phyloP scores from a whole-genome alignment of 1,140 invertebrate species.

The Coenobita brevimanus region DNA sequence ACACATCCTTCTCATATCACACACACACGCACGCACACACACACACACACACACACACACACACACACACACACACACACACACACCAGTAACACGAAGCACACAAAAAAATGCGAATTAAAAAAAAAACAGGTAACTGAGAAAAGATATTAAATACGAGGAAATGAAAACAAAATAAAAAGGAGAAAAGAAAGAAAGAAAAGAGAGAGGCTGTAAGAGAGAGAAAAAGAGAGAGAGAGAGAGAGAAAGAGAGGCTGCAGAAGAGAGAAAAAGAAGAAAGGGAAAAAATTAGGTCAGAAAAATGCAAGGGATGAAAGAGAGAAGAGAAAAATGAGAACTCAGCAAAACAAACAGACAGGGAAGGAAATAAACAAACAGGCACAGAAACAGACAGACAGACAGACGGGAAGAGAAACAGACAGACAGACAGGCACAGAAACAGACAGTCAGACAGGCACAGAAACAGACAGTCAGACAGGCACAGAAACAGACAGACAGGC shows the following conservation, averaged over 20 bases:
- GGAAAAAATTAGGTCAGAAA: background rate
- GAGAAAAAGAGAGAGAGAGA: too few species aligned
- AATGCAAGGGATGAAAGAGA: background rate
- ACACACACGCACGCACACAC: background rate
- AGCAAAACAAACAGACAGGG: background rate
- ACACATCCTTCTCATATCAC: constrained; percentile 16
- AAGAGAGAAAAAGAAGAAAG: constrained; percentile 4
- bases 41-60: constrained; percentile 11
- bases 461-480: too few species aligned
- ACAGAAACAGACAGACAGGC: too few species aligned
- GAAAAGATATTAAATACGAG: background rate
- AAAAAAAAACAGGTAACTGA: background rate
- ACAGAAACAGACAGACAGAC: too few species aligned
- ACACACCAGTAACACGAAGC: background rate
- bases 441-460: too few species aligned
- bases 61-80: constrained; percentile 25
- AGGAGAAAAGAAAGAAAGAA: background rate
- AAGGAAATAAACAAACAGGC: too few species aligned
- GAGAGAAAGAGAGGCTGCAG: background rate
- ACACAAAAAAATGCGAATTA: background rate
- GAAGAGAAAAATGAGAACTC: too few species aligned
- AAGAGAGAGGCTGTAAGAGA: too few species aligned
- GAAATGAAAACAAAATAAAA: background rate
- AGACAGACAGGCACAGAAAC: too few species aligned
- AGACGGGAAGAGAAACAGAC: too few species aligned